Percentiles rank a stretch among this genome's conserved stretches.
Evolutionary conservation across 1,140 invertebrate genomes (phyloP).

Genomic region (Leptopilina clavipes): DNA sequence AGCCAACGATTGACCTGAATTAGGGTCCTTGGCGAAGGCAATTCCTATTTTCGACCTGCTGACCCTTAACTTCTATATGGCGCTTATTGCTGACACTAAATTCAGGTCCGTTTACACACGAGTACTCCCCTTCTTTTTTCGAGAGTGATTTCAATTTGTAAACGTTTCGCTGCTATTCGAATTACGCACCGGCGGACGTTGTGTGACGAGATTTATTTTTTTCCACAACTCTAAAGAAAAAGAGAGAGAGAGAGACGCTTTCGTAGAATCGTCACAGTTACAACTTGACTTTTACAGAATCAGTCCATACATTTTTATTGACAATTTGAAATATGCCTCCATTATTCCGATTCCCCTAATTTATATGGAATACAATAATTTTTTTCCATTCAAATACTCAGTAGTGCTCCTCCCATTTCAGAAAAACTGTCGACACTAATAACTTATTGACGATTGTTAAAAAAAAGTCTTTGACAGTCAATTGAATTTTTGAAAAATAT

Average conservation of each 20-base stretch:
- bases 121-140: neutral
- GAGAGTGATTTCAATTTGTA: neutral
- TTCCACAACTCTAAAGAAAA: neutral
- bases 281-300: constrained; percentile 18
- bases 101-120: neutral
- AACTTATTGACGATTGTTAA: neutral
- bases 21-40: constrained; percentile 14
- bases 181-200: constrained; percentile 17
- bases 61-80: neutral
- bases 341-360: neutral
- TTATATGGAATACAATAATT: neutral
- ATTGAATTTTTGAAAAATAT: neutral
- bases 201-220: constrained; percentile 33
- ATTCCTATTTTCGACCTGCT: constrained; percentile 24
- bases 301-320: constrained; percentile 16
- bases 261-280: neutral
- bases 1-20: constrained; percentile 20
- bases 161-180: constrained; percentile 25
- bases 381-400: neutral
- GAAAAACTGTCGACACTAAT: constrained; percentile 39
- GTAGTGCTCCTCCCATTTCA: constrained; percentile 30
- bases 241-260: neutral
- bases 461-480: neutral
- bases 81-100: constrained; percentile 26
- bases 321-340: constrained; percentile 17